Percentiles rank a stretch among this genome's conserved stretches.
phyloP scores from a whole-genome alignment of 2,888 invertebrate genomes.

The Abrostola tripartita region DNA sequence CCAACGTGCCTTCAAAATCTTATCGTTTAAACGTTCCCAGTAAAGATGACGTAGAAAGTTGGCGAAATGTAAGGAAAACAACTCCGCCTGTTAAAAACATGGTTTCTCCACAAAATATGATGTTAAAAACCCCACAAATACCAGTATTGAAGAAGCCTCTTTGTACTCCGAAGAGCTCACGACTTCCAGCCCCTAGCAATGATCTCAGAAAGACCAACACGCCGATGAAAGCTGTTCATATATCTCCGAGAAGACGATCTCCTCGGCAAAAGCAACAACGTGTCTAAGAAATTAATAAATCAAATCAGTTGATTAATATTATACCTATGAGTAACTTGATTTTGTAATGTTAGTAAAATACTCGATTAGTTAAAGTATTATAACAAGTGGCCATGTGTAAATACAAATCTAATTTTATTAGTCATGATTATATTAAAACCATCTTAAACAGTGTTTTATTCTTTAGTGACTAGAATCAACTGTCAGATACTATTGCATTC shows the following conservation, averaged over 20 bases:
- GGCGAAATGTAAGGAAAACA: constrained; percentile 70
- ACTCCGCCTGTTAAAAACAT: constrained; percentile 74
- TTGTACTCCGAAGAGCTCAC: constrained; percentile 86
- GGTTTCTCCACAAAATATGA: constrained; percentile 72
- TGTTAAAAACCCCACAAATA: constrained; percentile 72
- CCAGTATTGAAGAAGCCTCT: constrained; percentile 90
- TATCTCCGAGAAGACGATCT: constrained; percentile 81
- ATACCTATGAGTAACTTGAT: constrained; percentile 53
- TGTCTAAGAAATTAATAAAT: constrained; percentile 43
- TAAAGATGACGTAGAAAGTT: constrained; percentile 67
- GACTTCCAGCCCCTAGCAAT: constrained; percentile 78
- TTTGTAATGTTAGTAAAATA: constrained; percentile 49
- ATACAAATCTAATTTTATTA: constrained; percentile 65
- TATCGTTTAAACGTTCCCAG: constrained; percentile 58
- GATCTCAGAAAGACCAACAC: constrained; percentile 87
- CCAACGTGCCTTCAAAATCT: constrained; percentile 56
- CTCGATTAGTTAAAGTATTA: constrained; percentile 58
- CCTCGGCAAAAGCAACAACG: constrained; percentile 73
- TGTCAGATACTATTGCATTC: neutral
- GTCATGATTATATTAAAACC: constrained; percentile 53
- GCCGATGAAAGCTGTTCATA: constrained; percentile 87
- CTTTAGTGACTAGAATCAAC: neutral
- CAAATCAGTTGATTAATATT: constrained; percentile 34
- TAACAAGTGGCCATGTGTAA: constrained; percentile 77
- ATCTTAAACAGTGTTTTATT: constrained; percentile 24